Evolutionary conservation across 2,113 vertebrate species (phyloP).

Genomic region (Xenotilapia caudafasciata): DNA sequence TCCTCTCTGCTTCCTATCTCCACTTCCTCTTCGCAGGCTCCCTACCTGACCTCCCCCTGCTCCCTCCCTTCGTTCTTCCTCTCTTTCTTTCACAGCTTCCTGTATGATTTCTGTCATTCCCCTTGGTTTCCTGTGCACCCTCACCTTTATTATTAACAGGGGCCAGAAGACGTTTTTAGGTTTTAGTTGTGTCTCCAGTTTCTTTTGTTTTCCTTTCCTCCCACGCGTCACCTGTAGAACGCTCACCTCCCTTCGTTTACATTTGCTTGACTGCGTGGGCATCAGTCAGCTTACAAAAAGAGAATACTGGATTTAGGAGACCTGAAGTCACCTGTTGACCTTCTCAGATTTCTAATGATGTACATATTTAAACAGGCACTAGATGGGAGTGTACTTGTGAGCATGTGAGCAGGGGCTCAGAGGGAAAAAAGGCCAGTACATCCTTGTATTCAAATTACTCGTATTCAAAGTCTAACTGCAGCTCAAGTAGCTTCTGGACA

Average conservation of each 20-base stretch:
- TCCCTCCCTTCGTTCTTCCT: background rate
- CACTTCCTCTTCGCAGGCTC: conserved; percentile 32
- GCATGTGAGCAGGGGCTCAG: background rate
- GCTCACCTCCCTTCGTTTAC: background rate
- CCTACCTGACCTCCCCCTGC: background rate
- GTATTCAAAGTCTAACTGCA: background rate
- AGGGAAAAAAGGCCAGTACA: background rate
- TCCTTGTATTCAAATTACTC: background rate
- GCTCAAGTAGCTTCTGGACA: background rate
- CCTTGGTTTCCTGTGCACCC: background rate
- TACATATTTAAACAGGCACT: background rate
- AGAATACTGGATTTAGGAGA: background rate
- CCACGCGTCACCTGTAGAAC: background rate
- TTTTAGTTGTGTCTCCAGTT: background rate
- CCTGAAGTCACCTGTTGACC: background rate
- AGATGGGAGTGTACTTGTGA: background rate
- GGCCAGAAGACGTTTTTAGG: background rate
- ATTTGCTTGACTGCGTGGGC: background rate
- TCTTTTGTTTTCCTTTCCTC: background rate
- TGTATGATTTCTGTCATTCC: background rate
- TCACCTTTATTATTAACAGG: background rate
- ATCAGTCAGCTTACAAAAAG: background rate
- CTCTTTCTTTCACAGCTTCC: background rate
- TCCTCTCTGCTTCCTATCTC: conserved; percentile 42
- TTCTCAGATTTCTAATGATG: background rate